Evolutionary conservation across 1,140 invertebrate genomes (phyloP).

Genomic region (Heliothis subflexa): DNA sequence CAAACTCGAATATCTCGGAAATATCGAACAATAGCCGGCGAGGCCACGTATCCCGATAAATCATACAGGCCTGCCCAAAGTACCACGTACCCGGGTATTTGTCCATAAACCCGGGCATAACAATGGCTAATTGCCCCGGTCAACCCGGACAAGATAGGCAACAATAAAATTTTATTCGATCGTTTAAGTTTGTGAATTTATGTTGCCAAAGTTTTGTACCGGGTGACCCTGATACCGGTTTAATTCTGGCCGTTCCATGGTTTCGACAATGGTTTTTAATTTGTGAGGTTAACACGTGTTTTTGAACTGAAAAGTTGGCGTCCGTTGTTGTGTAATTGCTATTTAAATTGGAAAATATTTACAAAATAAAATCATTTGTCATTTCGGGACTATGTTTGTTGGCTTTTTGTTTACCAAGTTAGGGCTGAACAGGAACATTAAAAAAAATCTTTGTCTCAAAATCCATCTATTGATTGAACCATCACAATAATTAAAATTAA

Average conservation of each 20-base stretch:
- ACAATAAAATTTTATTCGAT: constrained; percentile 62
- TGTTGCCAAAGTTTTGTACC: constrained; percentile 50
- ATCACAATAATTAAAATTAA: too few species aligned
- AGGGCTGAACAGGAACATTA: too few species aligned
- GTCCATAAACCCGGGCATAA: constrained; percentile 53
- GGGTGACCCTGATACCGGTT: constrained; percentile 32
- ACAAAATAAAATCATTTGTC: too few species aligned
- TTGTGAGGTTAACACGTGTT: constrained; percentile 22
- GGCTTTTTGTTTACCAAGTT: too few species aligned
- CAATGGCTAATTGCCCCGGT: constrained; percentile 60
- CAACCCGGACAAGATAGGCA: constrained; percentile 55
- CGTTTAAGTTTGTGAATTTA: constrained; percentile 55
- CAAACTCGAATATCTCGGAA: constrained; percentile 42
- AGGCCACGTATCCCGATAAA: constrained; percentile 45
- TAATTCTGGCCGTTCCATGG: constrained; percentile 25
- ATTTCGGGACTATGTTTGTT: too few species aligned
- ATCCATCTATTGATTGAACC: too few species aligned
- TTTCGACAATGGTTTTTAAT: constrained; percentile 3
- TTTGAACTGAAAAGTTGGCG: constrained; percentile 13
- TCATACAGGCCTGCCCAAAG: constrained; percentile 41
- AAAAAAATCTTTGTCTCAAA: too few species aligned
- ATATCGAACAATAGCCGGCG: constrained; percentile 41
- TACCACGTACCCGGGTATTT: constrained; percentile 48
- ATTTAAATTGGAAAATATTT: too few species aligned
- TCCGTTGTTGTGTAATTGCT: background rate